phyloP scores from a whole-genome alignment of 2,113 vertebrate species.

The Ceratotherium simum region DNA sequence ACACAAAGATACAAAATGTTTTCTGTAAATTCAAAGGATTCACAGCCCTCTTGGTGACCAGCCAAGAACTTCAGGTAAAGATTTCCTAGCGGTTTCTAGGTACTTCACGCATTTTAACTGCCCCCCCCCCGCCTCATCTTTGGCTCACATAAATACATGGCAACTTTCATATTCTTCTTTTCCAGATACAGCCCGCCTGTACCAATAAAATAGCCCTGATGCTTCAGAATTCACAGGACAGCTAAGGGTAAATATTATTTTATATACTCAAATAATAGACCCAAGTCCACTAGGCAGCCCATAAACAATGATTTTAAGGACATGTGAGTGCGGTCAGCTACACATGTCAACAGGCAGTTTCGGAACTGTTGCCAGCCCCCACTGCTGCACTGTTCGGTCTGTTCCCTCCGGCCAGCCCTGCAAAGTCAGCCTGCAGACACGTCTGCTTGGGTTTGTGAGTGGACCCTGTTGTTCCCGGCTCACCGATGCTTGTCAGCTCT shows the following conservation, averaged over 20 bases:
- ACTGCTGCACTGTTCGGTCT: background rate
- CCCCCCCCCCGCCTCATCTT: background rate
- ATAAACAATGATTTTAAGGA: background rate
- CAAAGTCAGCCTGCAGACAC: slow-evolving; percentile 41
- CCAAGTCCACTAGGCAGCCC: background rate
- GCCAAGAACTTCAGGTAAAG: slow-evolving; percentile 36
- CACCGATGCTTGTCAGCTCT: background rate
- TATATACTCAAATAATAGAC: background rate
- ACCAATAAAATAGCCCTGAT: background rate
- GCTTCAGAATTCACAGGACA: slow-evolving; percentile 14
- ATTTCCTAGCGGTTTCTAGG: background rate
- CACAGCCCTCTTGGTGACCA: background rate
- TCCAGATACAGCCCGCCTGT: background rate
- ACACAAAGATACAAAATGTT: background rate
- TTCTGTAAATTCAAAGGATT: slow-evolving; percentile 30
- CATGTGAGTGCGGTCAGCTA: background rate
- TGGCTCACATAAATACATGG: background rate
- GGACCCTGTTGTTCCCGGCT: background rate
- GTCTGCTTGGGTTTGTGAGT: background rate
- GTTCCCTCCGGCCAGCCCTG: background rate
- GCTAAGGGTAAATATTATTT: background rate
- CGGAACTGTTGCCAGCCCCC: background rate
- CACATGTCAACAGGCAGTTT: slow-evolving; percentile 75
- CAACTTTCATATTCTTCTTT: background rate
- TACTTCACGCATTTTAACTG: slow-evolving; percentile 3